Conservation (phyloP, 2,797 vertebrate species). For the Rhinatrema bivittatum region DNA sequence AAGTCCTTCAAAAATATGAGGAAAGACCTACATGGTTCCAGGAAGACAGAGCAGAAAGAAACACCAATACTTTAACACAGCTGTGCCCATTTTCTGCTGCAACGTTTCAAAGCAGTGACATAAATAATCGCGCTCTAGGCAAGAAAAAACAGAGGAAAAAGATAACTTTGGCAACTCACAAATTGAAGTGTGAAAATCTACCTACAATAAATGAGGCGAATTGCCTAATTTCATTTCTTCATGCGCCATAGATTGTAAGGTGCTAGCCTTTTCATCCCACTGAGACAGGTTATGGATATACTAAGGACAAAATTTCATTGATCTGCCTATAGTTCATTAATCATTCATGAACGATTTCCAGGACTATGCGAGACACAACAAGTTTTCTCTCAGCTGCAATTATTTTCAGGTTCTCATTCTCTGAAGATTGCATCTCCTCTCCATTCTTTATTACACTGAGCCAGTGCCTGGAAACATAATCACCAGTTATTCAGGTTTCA, state of each 20-base stretch:
- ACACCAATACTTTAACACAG: no score
- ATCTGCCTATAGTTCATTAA: conserved; percentile 31
- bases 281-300: no score
- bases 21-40: no score
- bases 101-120: conserved; percentile 21
- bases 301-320: conserved; percentile 27
- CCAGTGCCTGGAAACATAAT: conserved; percentile 32
- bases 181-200: conserved; percentile 24
- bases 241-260: conserved; percentile 16
- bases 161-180: conserved; percentile 20
- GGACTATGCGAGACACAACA: conserved; percentile 36
- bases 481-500: conserved; percentile 37
- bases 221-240: conserved; percentile 23
- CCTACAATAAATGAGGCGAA: conserved; percentile 30
- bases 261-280: conserved; percentile 8
- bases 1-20: no score
- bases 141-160: conserved; percentile 22
- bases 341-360: conserved; percentile 33
- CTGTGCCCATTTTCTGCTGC: no score
- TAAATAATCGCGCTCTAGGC: conserved; percentile 6
- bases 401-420: conserved; percentile 23
- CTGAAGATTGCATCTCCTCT: conserved; percentile 34
- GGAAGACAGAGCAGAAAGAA: no score
- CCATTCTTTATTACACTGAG: conserved; percentile 32
- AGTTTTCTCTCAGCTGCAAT: conserved; percentile 38